These are phyloP conservation scores for Leptonema lineaticorne DNA, from an alignment of 1,140 invertebrate genomes.

Conservation along the genomic window DNA sequence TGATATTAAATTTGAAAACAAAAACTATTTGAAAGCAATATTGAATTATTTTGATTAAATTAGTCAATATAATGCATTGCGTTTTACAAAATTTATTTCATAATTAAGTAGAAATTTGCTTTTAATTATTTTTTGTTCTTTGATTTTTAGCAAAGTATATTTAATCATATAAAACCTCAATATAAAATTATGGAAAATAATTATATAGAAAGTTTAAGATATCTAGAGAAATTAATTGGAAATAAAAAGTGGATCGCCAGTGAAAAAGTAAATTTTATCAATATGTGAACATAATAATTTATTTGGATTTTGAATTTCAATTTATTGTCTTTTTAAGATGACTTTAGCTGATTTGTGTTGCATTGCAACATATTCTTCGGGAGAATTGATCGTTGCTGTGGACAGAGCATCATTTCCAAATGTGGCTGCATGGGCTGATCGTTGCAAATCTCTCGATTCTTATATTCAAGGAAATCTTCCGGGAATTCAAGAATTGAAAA, in stretches of 20 bases:
- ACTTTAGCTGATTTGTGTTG: slow-evolving; percentile 38
- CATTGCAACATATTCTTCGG: slow-evolving; percentile 22
- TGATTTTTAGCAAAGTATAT: neutral
- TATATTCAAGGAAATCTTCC: slow-evolving; percentile 25
- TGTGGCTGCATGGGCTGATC: slow-evolving; percentile 16
- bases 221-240: slow-evolving; percentile 27
- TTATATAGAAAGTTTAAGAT: slow-evolving; percentile 14
- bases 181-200: neutral
- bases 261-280: slow-evolving; percentile 20
- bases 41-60: too few species aligned
- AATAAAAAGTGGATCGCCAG: slow-evolving; percentile 30
- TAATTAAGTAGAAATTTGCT: neutral
- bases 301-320: neutral
- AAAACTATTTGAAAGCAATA: too few species aligned
- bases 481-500: slow-evolving; percentile 25
- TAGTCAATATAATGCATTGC: too few species aligned
- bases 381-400: slow-evolving; percentile 19
- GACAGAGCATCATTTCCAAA: slow-evolving; percentile 2
- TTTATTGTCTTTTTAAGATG: slow-evolving; percentile 26
- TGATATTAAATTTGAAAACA: too few species aligned
- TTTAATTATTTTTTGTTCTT: neutral
- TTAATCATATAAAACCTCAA: neutral
- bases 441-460: neutral
- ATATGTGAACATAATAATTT: neutral
- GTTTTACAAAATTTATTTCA: too few species aligned